A percentile compares a stretch with the other conserved stretches of the same genome.
These are phyloP conservation scores for Percina caprodes DNA, from an alignment of 2,113 vertebrate genomes.

Conservation along the genomic window DNA sequence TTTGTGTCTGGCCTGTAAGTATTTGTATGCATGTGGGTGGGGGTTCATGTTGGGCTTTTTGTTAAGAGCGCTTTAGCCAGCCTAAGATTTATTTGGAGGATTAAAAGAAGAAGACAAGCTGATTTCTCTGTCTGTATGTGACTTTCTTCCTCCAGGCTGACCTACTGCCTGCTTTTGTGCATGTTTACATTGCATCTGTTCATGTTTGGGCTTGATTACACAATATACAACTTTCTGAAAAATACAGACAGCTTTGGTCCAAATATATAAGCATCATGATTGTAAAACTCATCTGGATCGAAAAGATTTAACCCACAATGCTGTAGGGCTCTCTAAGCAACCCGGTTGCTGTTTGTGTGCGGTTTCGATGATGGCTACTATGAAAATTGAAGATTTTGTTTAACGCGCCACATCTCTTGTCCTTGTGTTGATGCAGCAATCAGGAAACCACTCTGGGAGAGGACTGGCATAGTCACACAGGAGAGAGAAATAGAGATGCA, in stretches of 20 bases:
- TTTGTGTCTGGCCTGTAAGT: conserved; percentile 47
- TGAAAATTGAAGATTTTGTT: conserved; percentile 39
- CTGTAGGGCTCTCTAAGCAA: neutral
- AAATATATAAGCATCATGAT: neutral
- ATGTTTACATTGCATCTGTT: neutral
- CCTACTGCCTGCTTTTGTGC: neutral
- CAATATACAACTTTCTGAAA: neutral
- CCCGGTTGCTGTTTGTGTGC: neutral
- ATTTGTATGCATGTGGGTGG: conserved; percentile 42
- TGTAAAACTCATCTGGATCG: neutral
- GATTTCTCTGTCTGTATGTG: conserved; percentile 1
- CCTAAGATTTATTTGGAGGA: neutral
- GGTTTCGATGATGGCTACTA: conserved; percentile 9
- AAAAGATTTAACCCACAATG: conserved; percentile 1
- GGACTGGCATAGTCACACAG: conserved; percentile 33
- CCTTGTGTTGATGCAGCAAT: conserved; percentile 37
- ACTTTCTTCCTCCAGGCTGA: neutral
- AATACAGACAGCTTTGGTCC: conserved; percentile 5
- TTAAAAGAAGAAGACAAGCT: neutral
- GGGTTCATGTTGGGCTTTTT: conserved; percentile 50
- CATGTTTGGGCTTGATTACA: neutral
- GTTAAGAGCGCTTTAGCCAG: conserved; percentile 8
- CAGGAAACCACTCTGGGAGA: conserved; percentile 22
- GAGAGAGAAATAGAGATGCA: conserved; percentile 30
- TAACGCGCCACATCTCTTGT: conserved; percentile 5